Percentiles rank a stretch among this genome's conserved stretches.
Evolutionary conservation across 2,888 invertebrate species (phyloP).

Genomic region (Hyles lineata): DNA sequence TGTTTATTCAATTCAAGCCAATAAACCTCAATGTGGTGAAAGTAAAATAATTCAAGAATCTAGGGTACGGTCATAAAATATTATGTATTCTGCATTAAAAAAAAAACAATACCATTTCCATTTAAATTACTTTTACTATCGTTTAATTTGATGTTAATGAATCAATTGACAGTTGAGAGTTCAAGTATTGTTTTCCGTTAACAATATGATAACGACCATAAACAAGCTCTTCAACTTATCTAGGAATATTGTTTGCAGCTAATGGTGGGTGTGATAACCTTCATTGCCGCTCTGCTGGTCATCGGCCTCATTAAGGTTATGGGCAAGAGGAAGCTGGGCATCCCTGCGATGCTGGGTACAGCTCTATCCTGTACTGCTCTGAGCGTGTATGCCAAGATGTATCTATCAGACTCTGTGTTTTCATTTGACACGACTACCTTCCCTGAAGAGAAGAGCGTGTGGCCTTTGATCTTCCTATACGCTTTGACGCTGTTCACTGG

Average conservation of each 20-base stretch:
- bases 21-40: too few species aligned
- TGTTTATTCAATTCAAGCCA: too few species aligned
- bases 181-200: too few species aligned
- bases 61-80: too few species aligned
- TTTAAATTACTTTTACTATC: too few species aligned
- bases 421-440: constrained; percentile 69
- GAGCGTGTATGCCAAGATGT: constrained; percentile 67
- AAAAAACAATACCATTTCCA: too few species aligned
- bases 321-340: constrained; percentile 75
- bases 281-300: constrained; percentile 65
- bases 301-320: constrained; percentile 67
- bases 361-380: constrained; percentile 65
- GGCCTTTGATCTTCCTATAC: constrained; percentile 68
- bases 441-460: constrained; percentile 60
- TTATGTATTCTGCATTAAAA: too few species aligned
- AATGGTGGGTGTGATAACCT: constrained; percentile 71
- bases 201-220: background rate
- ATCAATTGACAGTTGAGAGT: too few species aligned
- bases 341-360: constrained; percentile 67
- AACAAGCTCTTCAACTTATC: background rate
- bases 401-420: constrained; percentile 62
- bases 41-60: too few species aligned
- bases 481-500: constrained; percentile 65
- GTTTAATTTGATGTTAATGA: too few species aligned
- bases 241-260: constrained; percentile 55